Percentiles rank a stretch among this genome's conserved stretches.
These are phyloP conservation scores for Cataglyphis hispanica DNA, from an alignment of 1,140 invertebrate species.

Conservation along the genomic window DNA sequence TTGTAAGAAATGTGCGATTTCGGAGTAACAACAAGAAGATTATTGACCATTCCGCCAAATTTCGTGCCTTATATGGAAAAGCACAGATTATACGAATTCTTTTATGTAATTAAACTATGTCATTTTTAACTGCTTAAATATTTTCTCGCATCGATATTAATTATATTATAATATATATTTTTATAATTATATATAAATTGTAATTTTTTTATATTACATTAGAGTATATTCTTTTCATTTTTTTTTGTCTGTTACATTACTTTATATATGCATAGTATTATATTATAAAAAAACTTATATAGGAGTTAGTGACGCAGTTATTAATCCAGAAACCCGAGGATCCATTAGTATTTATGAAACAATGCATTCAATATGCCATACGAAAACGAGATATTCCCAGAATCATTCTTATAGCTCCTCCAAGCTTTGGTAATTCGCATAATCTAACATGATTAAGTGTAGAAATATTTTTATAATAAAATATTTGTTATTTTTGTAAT, in stretches of 20 bases:
- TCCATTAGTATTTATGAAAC: conserved; percentile 86
- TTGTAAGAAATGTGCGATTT: conserved; percentile 55
- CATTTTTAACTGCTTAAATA: neutral
- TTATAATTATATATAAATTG: conserved; percentile 12
- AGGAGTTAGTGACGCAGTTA: conserved; percentile 85
- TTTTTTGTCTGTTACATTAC: neutral
- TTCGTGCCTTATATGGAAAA: conserved; percentile 87
- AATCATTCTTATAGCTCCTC: conserved; percentile 84
- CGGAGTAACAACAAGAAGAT: conserved; percentile 78
- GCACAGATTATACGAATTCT: conserved; percentile 86
- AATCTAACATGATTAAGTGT: neutral
- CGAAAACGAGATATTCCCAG: conserved; percentile 82
- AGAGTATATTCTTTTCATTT: neutral
- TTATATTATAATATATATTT: neutral
- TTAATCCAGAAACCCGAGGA: conserved; percentile 86
- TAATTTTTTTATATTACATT: conserved; percentile 32
- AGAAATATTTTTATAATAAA: neutral
- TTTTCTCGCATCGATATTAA: neutral
- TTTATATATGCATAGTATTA: conserved; percentile 58
- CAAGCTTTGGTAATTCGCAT: conserved; percentile 76
- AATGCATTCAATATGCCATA: conserved; percentile 83
- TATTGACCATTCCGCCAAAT: conserved; percentile 79
- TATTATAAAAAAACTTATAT: conserved; percentile 19
- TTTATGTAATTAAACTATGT: conserved; percentile 80
- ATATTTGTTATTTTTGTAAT: neutral